Conservation (phyloP, 2,797 vertebrate genomes). For the Lemur catta region DNA sequence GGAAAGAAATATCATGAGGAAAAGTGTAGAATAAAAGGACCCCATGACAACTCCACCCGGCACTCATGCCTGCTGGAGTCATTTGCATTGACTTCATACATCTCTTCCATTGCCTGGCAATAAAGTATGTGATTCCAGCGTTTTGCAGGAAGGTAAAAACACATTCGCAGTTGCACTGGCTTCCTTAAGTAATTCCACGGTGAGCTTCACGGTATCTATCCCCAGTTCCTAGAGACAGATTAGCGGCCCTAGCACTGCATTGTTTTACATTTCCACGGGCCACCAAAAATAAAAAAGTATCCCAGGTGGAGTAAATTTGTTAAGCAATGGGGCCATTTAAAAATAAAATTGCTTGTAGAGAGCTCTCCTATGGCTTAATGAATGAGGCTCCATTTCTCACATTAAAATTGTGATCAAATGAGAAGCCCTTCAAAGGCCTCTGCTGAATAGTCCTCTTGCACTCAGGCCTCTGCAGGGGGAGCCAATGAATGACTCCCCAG, state of each 20-base stretch:
- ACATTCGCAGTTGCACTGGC: background rate
- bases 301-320: background rate
- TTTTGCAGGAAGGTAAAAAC: background rate
- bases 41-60: background rate
- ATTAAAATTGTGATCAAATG: background rate
- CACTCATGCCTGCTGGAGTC: accelerated
- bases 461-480: background rate
- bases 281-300: background rate
- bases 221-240: background rate
- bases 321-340: background rate
- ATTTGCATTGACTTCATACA: background rate
- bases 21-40: background rate
- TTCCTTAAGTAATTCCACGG: background rate
- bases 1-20: background rate
- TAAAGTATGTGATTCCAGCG: background rate
- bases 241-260: background rate
- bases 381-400: background rate
- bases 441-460: background rate
- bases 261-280: background rate
- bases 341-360: background rate
- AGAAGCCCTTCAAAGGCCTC: background rate
- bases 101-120: background rate
- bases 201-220: background rate
- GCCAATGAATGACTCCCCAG: background rate
- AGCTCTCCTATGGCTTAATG: background rate